Evolutionary conservation across 2,888 invertebrate genomes (phyloP), one percentile per base, ranked within the genome.

Genomic region (Noctua comes): DNA sequence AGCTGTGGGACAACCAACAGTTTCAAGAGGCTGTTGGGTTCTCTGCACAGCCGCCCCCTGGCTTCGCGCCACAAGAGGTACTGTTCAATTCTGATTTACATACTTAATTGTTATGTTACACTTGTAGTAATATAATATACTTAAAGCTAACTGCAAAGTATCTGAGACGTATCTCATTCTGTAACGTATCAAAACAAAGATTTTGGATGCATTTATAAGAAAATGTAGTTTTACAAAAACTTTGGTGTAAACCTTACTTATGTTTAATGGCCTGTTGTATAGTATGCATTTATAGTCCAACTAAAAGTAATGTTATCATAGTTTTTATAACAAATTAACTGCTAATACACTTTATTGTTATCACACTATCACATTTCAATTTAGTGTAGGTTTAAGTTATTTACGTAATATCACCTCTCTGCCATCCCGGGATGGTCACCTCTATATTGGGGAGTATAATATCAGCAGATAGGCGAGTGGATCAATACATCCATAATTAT

Each of bases 1-100:
- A 97, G 72, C 83, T 96, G 66, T 97, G 96, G 96, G 96, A 96
- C 65, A 95, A 86, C 70, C 95, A 80, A 51, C 80, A 94, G 79
- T 95, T 95, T 80, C 95, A 93, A 88, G 95, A 96, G 1, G 76
- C 83, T n/a, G 64, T 69, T 18, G 87, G 89, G 6, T 93, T 90
- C 68, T 2, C 86, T 31, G 84, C 84, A 16, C 92, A 91, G 18
- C 91, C 91, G 31, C 91, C 92, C 4, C 87, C 91, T 8, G 75
- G 89, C 4, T 90, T 91, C 4, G 92, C 89, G 36, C 90, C 88
- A 11, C 81, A 90, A 65, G 95, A 95, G 91, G 95, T 95, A 91
- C 18, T n/a, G 21, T 65, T 31, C 24, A 13, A 31, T n/a, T 62
- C 24, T n/a, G 10, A 68, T 72, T 24, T 73, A 36, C 7, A 57